These are phyloP conservation scores for Watsonalla cultraria DNA, from an alignment of 2,888 invertebrate genomes.

Conservation along the genomic window DNA sequence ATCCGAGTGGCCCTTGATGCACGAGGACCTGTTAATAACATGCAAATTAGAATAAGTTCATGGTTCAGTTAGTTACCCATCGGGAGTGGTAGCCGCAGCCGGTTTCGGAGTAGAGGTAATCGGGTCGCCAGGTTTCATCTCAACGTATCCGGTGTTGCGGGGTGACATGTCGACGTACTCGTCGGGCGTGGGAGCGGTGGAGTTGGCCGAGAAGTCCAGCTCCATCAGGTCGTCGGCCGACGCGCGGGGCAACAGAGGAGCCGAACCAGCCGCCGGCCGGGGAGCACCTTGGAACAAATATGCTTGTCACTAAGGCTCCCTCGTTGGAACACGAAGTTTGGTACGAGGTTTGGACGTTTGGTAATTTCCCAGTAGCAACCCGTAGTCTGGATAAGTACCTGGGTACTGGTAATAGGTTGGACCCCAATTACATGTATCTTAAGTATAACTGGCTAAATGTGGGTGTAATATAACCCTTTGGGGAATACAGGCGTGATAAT, in stretches of 20 bases:
- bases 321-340: too few relatives aligned
- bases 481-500: too few relatives aligned
- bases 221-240: constrained; percentile 89
- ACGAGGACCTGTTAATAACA: too few relatives aligned
- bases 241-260: constrained; percentile 57
- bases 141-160: constrained; percentile 77
- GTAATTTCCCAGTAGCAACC: too few relatives aligned
- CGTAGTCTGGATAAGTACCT: too few relatives aligned
- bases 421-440: too few relatives aligned
- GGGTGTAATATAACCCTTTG: too few relatives aligned
- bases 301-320: not conserved
- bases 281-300: constrained; percentile 21
- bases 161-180: constrained; percentile 75
- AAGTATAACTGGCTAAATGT: too few relatives aligned
- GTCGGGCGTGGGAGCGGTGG: constrained; percentile 50
- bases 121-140: constrained; percentile 73
- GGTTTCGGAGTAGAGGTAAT: constrained; percentile 15
- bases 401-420: too few relatives aligned
- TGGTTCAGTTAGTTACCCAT: constrained; percentile 15
- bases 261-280: constrained; percentile 9
- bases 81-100: constrained; percentile 9
- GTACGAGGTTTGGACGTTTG: too few relatives aligned
- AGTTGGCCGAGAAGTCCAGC: constrained; percentile 72
- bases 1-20: too few relatives aligned
- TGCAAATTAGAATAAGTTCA: too few relatives aligned